Conservation (phyloP, 2,113 vertebrate species). For the chimpanzee (Pan troglodytes) region NHGRI_mPanTro3-v2.1_pri NC_086015.1:117437001-117437500, state of each 20-base stretch:
- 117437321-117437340: neutral
- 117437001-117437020: neutral
- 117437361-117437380: neutral
- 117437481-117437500: neutral
- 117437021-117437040: neutral
- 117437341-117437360: neutral
- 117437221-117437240: neutral
- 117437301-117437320: neutral
- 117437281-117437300: neutral
- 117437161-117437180: neutral
- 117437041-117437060: neutral
- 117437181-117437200: neutral
- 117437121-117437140: neutral
- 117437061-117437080: neutral
- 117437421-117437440: neutral
- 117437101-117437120: neutral
- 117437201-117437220: neutral
- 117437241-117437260: neutral
- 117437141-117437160: neutral
- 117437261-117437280: neutral
- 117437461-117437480: neutral
- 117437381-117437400: neutral
- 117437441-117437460: neutral
- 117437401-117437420: neutral
- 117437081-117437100: neutral